Percentiles rank a stretch among this genome's conserved stretches.
Conservation (phyloP, 2,888 invertebrate species). For the Oasisia sp. region DNA sequence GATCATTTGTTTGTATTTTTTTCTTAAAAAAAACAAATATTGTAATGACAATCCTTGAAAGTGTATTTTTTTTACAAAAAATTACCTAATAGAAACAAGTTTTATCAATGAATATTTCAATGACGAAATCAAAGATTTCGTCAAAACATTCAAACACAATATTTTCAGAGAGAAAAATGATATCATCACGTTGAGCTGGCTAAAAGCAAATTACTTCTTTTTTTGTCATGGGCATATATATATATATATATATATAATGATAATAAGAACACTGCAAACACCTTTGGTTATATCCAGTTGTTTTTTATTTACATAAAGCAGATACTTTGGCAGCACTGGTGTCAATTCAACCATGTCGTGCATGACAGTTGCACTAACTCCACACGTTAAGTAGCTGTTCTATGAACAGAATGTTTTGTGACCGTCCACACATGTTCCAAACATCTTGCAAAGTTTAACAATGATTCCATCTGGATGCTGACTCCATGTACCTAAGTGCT, state of each 20-base stretch:
- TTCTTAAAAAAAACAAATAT: too few relatives aligned
- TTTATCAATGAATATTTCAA: too few relatives aligned
- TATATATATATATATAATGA: background rate
- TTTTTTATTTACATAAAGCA: slow-evolving; percentile 12
- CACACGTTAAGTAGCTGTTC: background rate
- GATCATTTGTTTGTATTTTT: too few relatives aligned
- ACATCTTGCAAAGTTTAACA: background rate
- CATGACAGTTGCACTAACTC: slow-evolving; percentile 4
- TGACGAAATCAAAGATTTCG: too few relatives aligned
- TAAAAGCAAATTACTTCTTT: background rate
- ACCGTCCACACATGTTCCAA: background rate
- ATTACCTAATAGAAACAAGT: too few relatives aligned
- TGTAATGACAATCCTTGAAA: too few relatives aligned
- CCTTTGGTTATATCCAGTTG: background rate
- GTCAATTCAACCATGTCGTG: background rate
- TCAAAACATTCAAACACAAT: background rate
- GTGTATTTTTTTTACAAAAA: too few relatives aligned
- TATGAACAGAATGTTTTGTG: background rate
- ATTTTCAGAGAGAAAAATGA: background rate
- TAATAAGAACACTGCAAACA: background rate
- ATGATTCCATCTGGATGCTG: background rate
- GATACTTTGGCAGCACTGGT: background rate
- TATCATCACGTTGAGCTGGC: background rate
- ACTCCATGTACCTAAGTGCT: background rate
- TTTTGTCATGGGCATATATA: background rate